phyloP scores from a whole-genome alignment of 2,113 vertebrate species.

The Rhegmatorhina hoffmannsi region DNA sequence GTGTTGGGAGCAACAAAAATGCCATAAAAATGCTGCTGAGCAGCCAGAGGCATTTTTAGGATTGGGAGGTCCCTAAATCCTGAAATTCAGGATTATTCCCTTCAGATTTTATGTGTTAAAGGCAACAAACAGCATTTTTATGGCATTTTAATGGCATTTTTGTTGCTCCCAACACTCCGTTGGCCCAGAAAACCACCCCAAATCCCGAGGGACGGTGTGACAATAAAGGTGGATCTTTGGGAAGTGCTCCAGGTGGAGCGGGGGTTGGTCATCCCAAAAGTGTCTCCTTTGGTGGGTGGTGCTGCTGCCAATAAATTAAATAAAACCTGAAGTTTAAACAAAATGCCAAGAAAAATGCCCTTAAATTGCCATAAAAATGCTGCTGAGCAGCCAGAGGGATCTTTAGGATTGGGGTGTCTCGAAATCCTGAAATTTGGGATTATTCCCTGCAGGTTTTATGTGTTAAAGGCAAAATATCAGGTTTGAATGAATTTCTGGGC shows the following conservation, averaged over 20 bases:
- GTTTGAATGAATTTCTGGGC: neutral
- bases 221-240: rapidly evolving
- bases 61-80: too few relatives aligned
- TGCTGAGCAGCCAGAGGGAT: neutral
- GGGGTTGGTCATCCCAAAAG: rapidly evolving
- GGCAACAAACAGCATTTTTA: neutral
- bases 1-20: too few relatives aligned
- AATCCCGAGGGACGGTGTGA: rapidly evolving
- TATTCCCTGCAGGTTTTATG: neutral
- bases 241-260: too few relatives aligned
- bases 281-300: too few relatives aligned
- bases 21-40: neutral
- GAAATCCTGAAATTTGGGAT: neutral
- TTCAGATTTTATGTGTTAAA: too few relatives aligned
- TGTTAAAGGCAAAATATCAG: rapidly evolving
- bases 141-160: too few relatives aligned
- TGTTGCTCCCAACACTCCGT: too few relatives aligned
- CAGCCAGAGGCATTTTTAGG: neutral
- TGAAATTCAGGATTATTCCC: neutral
- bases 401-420: neutral
- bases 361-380: neutral
- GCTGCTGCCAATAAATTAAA: too few relatives aligned
- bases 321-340: too few relatives aligned
- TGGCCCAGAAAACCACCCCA: neutral
- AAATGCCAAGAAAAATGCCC: too few relatives aligned